Evolutionary conservation across 2,888 invertebrate species (phyloP).

Genomic region (Drosophila aldrichi): DNA sequence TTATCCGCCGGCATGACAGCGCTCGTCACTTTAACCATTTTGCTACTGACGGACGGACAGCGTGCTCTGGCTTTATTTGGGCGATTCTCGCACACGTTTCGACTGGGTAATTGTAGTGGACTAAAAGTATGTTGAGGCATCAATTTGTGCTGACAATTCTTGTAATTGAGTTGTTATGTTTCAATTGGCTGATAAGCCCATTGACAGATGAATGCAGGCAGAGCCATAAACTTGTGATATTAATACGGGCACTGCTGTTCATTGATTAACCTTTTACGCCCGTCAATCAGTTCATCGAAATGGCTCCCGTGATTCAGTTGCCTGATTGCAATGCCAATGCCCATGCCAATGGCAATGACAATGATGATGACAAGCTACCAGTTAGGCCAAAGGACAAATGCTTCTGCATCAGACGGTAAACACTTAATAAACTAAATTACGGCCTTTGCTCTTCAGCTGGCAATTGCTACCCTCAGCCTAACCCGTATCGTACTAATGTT

Average conservation of each 20-base stretch:
- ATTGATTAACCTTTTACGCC: slow-evolving; percentile 62
- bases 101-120: slow-evolving; percentile 37
- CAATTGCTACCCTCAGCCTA: slow-evolving; percentile 33
- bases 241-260: slow-evolving; percentile 33
- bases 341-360: slow-evolving; percentile 12
- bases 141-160: slow-evolving; percentile 57
- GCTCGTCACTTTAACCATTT: slow-evolving; percentile 36
- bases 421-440: slow-evolving; percentile 1
- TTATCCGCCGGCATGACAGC: background rate
- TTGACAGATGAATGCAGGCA: slow-evolving; percentile 30
- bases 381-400: slow-evolving; percentile 17
- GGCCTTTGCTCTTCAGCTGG: background rate
- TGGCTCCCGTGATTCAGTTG: slow-evolving; percentile 49
- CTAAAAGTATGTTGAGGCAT: slow-evolving; percentile 13
- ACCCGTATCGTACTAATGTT: slow-evolving; percentile 46
- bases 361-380: slow-evolving; percentile 51
- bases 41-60: slow-evolving; percentile 18
- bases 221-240: slow-evolving; percentile 26
- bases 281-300: slow-evolving; percentile 53
- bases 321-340: slow-evolving; percentile 3
- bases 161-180: slow-evolving; percentile 73
- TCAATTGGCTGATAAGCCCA: slow-evolving; percentile 54
- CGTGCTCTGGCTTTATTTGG: slow-evolving; percentile 24
- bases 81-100: background rate
- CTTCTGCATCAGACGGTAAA: slow-evolving; percentile 47